Evolutionary conservation across 92 coral and sea anemone species (phyloP).

Genomic region (Parazoanthus darwini): DNA sequence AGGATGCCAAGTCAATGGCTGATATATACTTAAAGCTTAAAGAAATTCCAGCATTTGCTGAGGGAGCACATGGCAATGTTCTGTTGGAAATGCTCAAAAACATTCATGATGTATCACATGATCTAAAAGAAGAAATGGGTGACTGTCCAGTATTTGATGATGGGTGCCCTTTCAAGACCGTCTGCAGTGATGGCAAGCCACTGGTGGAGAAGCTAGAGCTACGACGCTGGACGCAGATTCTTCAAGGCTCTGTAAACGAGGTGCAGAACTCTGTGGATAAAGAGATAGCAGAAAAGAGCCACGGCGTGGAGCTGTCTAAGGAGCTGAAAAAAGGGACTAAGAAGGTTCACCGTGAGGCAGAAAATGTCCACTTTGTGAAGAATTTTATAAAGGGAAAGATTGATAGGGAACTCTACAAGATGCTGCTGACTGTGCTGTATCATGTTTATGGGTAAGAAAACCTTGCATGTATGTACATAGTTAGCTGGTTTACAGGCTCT

Average conservation of each 20-base stretch:
- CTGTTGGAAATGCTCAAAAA: constrained; percentile 76
- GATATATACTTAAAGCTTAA: constrained; percentile 78
- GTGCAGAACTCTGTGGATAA: constrained; percentile 48
- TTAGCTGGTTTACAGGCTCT: too few relatives aligned
- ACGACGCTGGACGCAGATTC: constrained; percentile 77
- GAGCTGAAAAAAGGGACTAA: constrained; percentile 86
- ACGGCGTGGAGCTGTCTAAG: constrained; percentile 74
- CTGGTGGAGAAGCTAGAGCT: constrained; percentile 81
- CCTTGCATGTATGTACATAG: too few relatives aligned
- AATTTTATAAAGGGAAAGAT: constrained; percentile 83
- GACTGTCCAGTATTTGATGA: constrained; percentile 91
- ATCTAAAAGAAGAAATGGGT: constrained; percentile 83
- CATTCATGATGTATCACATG: constrained; percentile 76
- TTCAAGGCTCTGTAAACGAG: constrained; percentile 61
- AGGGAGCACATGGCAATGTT: constrained; percentile 79
- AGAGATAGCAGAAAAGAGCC: constrained; percentile 64
- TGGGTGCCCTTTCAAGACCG: constrained; percentile 97
- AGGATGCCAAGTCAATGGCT: constrained; percentile 66
- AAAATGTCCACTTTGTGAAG: constrained; percentile 83
- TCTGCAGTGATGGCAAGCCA: constrained; percentile 93
- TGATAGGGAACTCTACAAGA: constrained; percentile 79
- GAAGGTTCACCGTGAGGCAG: constrained; percentile 78
- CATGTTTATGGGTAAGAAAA: constrained; percentile 81
- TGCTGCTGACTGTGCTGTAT: constrained; percentile 85
- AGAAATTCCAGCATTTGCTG: constrained; percentile 67